phyloP scores from a whole-genome alignment of 2,113 vertebrate genomes.

The Oreochromis spilurus region DNA sequence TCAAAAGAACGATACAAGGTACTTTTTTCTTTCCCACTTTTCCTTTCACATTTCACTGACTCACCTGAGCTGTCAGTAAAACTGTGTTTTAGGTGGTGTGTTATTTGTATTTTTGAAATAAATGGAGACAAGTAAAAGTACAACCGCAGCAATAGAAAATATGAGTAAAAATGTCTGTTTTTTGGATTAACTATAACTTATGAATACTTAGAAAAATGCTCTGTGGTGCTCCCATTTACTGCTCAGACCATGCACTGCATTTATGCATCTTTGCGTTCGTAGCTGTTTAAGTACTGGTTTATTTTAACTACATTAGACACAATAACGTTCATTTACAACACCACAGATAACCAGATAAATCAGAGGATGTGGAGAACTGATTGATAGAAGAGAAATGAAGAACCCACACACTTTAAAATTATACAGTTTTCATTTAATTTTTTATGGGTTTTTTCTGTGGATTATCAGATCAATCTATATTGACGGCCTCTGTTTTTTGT shows the following conservation, averaged over 20 bases:
- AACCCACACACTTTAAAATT: accelerated
- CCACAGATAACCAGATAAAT: neutral
- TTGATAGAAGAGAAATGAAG: neutral
- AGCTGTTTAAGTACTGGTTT: neutral
- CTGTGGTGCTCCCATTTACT: neutral
- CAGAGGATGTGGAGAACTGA: neutral
- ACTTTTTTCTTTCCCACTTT: conserved; percentile 35
- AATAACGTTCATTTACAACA: neutral
- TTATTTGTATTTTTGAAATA: neutral
- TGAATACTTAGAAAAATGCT: neutral
- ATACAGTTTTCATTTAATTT: accelerated
- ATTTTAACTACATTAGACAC: neutral
- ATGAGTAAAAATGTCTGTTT: neutral
- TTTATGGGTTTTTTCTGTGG: accelerated
- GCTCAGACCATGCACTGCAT: neutral
- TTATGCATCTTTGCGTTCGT: neutral
- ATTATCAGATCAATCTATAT: neutral
- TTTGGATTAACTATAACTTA: neutral
- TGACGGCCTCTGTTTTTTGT: neutral
- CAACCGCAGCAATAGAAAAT: neutral
- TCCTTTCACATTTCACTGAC: neutral
- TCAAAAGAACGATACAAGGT: conserved; percentile 99
- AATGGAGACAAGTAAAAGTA: neutral
- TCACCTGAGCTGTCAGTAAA: neutral
- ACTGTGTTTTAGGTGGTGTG: neutral